Conservation (phyloP, 2,113 vertebrate genomes). For the Rhynchopsitta pachyrhyncha region DNA sequence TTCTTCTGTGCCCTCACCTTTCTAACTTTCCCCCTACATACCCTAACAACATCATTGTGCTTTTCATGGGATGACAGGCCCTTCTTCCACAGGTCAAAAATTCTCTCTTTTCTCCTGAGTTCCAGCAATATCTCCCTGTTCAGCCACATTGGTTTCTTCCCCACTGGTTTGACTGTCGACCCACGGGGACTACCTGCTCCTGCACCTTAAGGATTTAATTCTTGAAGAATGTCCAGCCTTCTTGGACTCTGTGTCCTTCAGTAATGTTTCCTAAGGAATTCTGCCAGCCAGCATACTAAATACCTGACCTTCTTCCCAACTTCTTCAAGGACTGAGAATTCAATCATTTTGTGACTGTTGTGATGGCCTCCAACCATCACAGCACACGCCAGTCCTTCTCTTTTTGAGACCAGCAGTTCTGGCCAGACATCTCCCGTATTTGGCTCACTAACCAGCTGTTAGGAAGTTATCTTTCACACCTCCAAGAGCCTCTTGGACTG, state of each 20-base stretch:
- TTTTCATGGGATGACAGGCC: background rate
- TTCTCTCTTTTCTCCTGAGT: background rate
- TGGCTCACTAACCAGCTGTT: background rate
- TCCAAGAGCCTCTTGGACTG: background rate
- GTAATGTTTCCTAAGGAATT: background rate
- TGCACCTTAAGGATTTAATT: background rate
- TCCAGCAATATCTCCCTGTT: background rate
- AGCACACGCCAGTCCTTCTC: background rate
- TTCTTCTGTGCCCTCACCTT: background rate
- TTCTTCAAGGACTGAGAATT: background rate
- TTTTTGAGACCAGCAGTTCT: background rate
- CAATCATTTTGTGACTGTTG: background rate
- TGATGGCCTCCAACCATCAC: background rate
- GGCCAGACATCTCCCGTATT: background rate
- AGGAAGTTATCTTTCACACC: background rate
- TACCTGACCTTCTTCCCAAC: background rate
- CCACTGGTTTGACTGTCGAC: background rate
- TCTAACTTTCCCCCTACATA: background rate
- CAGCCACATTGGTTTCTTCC: background rate
- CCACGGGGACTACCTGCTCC: background rate
- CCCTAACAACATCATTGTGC: background rate
- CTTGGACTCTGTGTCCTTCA: background rate
- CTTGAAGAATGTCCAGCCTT: background rate
- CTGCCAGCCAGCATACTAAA: background rate
- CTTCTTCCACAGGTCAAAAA: background rate